These are phyloP conservation scores for Hippocampus abdominalis DNA, from an alignment of 2,113 vertebrate genomes.

Conservation along the genomic window DNA sequence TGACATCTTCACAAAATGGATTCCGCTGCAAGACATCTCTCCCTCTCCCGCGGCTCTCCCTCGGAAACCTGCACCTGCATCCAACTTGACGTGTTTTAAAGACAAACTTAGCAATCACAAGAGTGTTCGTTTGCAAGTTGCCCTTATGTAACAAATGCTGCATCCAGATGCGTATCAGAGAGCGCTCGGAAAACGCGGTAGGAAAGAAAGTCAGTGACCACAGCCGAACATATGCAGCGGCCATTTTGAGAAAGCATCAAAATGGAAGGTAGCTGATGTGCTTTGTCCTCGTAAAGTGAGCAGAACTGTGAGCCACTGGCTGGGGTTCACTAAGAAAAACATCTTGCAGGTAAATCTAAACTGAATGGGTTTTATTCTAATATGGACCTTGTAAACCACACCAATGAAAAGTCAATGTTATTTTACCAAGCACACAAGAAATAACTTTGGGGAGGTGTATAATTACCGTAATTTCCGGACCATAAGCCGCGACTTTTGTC, in stretches of 20 bases:
- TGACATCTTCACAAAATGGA: slow-evolving; percentile 48
- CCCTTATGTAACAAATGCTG: slow-evolving; percentile 14
- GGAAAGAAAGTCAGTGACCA: not conserved
- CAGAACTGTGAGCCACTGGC: not conserved
- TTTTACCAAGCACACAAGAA: not conserved
- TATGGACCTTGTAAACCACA: not conserved
- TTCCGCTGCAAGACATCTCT: slow-evolving; percentile 13
- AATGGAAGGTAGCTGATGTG: slow-evolving; percentile 18
- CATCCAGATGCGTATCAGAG: not conserved
- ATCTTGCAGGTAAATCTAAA: too few species aligned
- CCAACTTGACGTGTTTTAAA: not conserved
- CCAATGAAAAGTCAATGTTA: not conserved
- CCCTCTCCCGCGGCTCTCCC: not conserved
- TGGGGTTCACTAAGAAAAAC: not conserved
- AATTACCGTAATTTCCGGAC: too few species aligned
- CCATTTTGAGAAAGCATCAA: slow-evolving; percentile 27
- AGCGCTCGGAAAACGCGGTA: not conserved
- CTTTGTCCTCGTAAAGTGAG: not conserved
- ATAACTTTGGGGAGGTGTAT: not conserved
- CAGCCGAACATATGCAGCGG: not conserved
- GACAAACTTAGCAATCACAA: slow-evolving; percentile 16
- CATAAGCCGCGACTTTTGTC: too few species aligned
- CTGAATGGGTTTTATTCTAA: not conserved
- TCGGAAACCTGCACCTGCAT: slow-evolving; percentile 3
- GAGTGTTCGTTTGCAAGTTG: slow-evolving; percentile 4